Conservation (phyloP, 2,888 invertebrate genomes). For the Melanophora roralis region DNA sequence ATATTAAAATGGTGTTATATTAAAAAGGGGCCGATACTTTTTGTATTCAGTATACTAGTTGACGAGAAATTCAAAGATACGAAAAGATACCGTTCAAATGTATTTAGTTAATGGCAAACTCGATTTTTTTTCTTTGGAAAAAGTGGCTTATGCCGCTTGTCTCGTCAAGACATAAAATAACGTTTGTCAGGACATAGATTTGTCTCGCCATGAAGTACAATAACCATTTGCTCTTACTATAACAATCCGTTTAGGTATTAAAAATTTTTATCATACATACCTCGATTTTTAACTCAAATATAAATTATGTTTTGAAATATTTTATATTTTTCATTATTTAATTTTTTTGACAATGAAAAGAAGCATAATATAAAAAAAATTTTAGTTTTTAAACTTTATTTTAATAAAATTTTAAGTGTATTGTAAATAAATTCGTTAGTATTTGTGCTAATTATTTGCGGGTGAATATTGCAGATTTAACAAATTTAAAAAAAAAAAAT, state of each 20-base stretch:
- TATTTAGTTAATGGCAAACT: no score
- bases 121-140: no score
- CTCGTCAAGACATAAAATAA: no score
- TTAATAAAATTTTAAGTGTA: slow-evolving; percentile 47
- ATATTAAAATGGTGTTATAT: no score
- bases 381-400: slow-evolving; percentile 19
- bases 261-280: slow-evolving; percentile 2
- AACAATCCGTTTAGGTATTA: neutral
- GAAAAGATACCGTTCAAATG: no score
- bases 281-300: neutral
- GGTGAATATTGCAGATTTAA: slow-evolving; percentile 24
- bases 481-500: no score
- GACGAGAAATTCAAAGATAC: no score
- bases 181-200: no score
- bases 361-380: slow-evolving; percentile 1
- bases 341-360: neutral
- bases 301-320: neutral
- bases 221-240: neutral
- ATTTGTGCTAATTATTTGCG: slow-evolving; percentile 33
- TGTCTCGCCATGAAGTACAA: no score
- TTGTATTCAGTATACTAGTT: no score
- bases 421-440: slow-evolving; percentile 36
- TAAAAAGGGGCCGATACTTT: no score
- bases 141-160: no score
- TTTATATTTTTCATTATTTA: neutral